Base-by-base conservation (phyloP, 2,888 invertebrate genomes). In the Cerastis rubricosa region DNA sequence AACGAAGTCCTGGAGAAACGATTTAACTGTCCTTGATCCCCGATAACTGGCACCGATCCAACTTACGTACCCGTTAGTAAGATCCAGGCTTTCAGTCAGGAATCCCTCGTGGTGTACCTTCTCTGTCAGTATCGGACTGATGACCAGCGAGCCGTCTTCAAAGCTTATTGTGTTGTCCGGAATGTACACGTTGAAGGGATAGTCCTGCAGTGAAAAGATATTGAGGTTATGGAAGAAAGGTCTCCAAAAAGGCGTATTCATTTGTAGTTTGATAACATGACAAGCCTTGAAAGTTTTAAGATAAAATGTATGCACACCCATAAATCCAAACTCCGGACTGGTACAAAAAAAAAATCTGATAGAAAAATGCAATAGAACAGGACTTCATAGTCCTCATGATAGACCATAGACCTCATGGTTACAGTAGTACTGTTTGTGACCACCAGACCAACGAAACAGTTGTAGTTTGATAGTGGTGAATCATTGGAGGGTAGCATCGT, bases 121-220 rank as follows among this genome's bases (percentile, higher is more conserved):
- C 71, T 97, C 97, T 4, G 97, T 91, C 1, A 96, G 90, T 0
- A 95, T 91, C 0, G 98, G 98, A 57, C 94, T 97, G 72, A 98
- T 97, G 80, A 96, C 94, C 17, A 98, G 94, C 3, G 94, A 93
- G 0, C 97, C 97, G 67, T 97, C 94, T 29, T 93, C 92, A 0
- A 97, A 91, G 43, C 83, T 91, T 11, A 98, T 91, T 25, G 97
- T 97, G n/a, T 96, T 94, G 4, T 97, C 97, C 80, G 97, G 97
- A 83, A 95, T 94, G 89, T 98, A 98, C 22, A 97, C 93, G 80
- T 97, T 98, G 94, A 98, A 98, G 64, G 98, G 98, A 92, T 97
- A 87, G 68, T 86, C 86, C 88, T 89, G 80, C 3, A 76, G 43
- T 11, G 19, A 61, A 22, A 54, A 54, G 17, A 25, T 7, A 8